Evolutionary conservation across 1,140 invertebrate genomes (phyloP).

Genomic region (Drosophila pseudoobscura): DNA sequence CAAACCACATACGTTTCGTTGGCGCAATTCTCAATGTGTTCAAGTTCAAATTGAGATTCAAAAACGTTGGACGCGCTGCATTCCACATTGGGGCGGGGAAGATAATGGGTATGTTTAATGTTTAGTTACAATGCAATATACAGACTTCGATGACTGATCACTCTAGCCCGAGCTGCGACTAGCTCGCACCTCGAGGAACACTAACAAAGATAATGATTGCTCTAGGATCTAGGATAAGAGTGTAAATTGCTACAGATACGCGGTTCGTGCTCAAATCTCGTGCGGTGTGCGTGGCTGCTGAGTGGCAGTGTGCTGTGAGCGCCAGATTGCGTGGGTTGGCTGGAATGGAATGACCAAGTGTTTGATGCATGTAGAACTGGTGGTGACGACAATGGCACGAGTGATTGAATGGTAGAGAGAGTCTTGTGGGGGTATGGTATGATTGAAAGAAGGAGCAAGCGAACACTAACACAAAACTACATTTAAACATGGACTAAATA

Average conservation of each 20-base stretch:
- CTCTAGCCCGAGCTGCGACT: slow-evolving; percentile 48
- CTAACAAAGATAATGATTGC: slow-evolving; percentile 36
- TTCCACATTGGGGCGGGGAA: slow-evolving; percentile 84
- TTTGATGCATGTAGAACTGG: slow-evolving; percentile 27
- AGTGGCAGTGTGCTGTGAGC: slow-evolving; percentile 52
- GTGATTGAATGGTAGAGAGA: slow-evolving; percentile 16
- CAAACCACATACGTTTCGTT: slow-evolving; percentile 89
- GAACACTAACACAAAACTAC: slow-evolving; percentile 49
- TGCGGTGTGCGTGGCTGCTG: slow-evolving; percentile 63
- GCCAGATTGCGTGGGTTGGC: slow-evolving; percentile 50
- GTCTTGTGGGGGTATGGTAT: slow-evolving; percentile 33
- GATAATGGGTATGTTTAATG: slow-evolving; percentile 75
- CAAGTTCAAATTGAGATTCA: slow-evolving; percentile 97
- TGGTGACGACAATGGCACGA: slow-evolving; percentile 12
- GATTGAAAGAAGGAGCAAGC: slow-evolving; percentile 45
- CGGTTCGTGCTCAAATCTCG: slow-evolving; percentile 57
- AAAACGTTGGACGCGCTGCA: slow-evolving; percentile 98
- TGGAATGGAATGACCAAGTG: slow-evolving; percentile 40
- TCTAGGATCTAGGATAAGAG: slow-evolving; percentile 43
- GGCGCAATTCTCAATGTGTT: slow-evolving; percentile 95
- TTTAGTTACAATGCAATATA: slow-evolving; percentile 76
- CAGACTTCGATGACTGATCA: slow-evolving; percentile 54
- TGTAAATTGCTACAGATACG: slow-evolving; percentile 43
- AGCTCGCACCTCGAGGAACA: slow-evolving; percentile 39
- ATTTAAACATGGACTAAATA: slow-evolving; percentile 39